Percentiles rank a stretch among this genome's conserved stretches.
Conservation (phyloP, 1,140 invertebrate genomes). For the Drosophila serrata region DNA sequence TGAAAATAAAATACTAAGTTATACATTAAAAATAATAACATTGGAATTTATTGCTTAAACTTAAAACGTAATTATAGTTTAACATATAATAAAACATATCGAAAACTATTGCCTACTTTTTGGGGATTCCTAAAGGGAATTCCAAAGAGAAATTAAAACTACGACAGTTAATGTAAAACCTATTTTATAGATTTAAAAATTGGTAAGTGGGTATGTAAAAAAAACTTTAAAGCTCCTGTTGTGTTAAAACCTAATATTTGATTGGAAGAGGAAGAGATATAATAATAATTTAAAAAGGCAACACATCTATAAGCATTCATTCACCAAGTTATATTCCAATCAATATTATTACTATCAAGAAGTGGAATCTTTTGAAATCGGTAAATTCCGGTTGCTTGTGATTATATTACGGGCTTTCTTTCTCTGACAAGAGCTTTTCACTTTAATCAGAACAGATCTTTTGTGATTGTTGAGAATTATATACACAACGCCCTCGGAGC, state of each 20-base stretch:
- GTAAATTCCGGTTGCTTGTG: conserved; percentile 32
- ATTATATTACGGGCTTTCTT: conserved; percentile 17
- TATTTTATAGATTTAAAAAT: neutral
- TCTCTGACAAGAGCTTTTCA: conserved; percentile 11
- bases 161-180: neutral
- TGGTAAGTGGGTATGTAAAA: too few relatives aligned
- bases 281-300: neutral
- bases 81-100: too few relatives aligned
- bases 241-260: neutral
- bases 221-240: neutral
- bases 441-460: conserved; percentile 57
- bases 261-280: neutral
- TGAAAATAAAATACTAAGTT: too few relatives aligned
- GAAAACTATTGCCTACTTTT: too few relatives aligned
- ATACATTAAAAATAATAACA: too few relatives aligned
- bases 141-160: neutral
- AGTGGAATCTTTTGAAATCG: conserved; percentile 10
- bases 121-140: too few relatives aligned
- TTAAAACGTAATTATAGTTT: neutral
- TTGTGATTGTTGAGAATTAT: conserved; percentile 53
- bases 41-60: neutral
- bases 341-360: neutral
- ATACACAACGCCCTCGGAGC: conserved; percentile 45
- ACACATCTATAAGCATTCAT: too few relatives aligned
- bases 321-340: neutral